Conservation (phyloP, 2,113 vertebrate species). For the Gobio gobio region DNA sequence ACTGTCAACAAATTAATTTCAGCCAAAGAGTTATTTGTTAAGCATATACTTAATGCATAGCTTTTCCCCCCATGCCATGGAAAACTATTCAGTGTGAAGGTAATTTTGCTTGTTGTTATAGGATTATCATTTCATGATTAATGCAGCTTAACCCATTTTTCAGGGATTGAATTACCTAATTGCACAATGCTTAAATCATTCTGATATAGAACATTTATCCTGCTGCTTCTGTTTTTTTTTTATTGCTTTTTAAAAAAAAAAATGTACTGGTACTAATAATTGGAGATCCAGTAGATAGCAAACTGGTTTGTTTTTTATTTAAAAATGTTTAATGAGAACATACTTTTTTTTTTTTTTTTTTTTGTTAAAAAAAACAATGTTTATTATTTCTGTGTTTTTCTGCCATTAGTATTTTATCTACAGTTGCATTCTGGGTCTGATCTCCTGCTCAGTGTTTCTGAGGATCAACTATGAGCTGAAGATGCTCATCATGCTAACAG, state of each 20-base stretch:
- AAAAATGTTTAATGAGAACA: background rate
- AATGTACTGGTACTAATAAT: too few relatives aligned
- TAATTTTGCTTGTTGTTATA: background rate
- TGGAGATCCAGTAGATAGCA: background rate
- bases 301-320: background rate
- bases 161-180: background rate
- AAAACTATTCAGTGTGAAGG: background rate
- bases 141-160: background rate
- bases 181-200: background rate
- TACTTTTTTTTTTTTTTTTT: background rate
- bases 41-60: background rate
- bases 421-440: slow-evolving; percentile 94
- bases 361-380: background rate
- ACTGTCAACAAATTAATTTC: background rate
- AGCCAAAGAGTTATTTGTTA: background rate
- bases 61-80: background rate
- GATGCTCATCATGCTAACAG: slow-evolving; percentile 93
- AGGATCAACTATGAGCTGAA: slow-evolving; percentile 97
- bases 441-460: slow-evolving; percentile 96
- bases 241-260: too few relatives aligned
- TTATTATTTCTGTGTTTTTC: slow-evolving; percentile 43
- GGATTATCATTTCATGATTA: background rate
- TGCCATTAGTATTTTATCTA: slow-evolving; percentile 92
- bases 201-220: background rate
- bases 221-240: background rate